Percentiles rank a stretch among this genome's conserved stretches.
These are phyloP conservation scores for Reticulitermes speratus DNA, from an alignment of 1,140 invertebrate species.

Conservation along the genomic window DNA sequence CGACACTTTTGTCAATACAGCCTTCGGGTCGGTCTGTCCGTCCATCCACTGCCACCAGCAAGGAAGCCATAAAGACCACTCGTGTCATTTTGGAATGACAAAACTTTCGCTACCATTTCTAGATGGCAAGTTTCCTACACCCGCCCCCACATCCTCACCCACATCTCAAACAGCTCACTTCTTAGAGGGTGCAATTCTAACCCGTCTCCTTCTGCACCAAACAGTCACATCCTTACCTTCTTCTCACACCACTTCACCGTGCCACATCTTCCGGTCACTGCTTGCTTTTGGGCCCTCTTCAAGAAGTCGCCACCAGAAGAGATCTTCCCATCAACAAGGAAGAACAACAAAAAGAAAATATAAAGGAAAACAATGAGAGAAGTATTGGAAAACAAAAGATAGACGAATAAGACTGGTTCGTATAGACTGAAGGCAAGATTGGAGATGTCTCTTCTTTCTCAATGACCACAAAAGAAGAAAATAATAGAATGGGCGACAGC, in stretches of 20 bases:
- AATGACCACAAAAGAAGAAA: not conserved
- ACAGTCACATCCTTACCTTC: not conserved
- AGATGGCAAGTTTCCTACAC: not conserved
- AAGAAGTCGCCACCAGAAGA: conserved; percentile 2
- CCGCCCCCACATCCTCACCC: not conserved
- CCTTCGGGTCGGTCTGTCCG: not conserved
- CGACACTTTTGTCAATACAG: conserved; percentile 36
- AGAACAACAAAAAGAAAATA: conserved; percentile 10
- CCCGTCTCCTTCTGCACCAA: not conserved
- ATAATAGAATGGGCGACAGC: not conserved
- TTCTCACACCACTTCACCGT: not conserved
- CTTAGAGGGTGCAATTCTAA: conserved; percentile 1
- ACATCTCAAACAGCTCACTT: conserved; percentile 17
- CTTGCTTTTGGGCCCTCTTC: conserved; percentile 20
- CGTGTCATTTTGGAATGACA: conserved; percentile 35
- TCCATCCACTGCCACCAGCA: not conserved
- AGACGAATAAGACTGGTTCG: not conserved
- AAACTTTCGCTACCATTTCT: conserved; percentile 33
- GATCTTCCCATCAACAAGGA: conserved; percentile 7
- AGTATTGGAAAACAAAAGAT: conserved; percentile 26
- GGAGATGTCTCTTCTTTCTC: not conserved
- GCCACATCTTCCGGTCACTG: conserved; percentile 24
- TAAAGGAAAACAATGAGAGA: conserved; percentile 15
- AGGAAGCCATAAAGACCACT: conserved; percentile 34
- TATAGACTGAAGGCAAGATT: not conserved